A percentile compares a stretch with the other conserved stretches of the same genome.
Evolutionary conservation across 2,888 invertebrate genomes (phyloP).

Genomic region (Lithophane socia): DNA sequence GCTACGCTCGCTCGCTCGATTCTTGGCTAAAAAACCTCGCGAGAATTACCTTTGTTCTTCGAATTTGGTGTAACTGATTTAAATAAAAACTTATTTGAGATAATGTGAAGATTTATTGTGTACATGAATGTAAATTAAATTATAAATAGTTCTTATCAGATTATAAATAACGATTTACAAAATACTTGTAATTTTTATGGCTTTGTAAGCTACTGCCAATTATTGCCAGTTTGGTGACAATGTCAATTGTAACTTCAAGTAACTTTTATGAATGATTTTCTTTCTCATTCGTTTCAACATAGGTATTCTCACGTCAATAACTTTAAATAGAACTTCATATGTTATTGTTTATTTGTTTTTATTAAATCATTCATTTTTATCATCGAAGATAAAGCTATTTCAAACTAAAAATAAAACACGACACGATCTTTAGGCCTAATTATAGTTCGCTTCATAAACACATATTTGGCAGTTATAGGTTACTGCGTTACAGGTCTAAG

Average conservation of each 20-base stretch:
- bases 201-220: neutral
- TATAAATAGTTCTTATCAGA: slow-evolving; percentile 18
- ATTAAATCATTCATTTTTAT: neutral
- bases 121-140: slow-evolving; percentile 6
- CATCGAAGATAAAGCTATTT: neutral
- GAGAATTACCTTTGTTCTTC: slow-evolving; percentile 47
- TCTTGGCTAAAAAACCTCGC: slow-evolving; percentile 47
- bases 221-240: slow-evolving; percentile 19
- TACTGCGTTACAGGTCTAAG: slow-evolving; percentile 15
- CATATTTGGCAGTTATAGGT: slow-evolving; percentile 19
- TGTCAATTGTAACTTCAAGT: slow-evolving; percentile 17
- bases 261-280: slow-evolving; percentile 6
- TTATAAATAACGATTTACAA: slow-evolving; percentile 7
- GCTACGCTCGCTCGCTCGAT: slow-evolving; percentile 24
- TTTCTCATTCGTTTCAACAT: slow-evolving; percentile 8
- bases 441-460: neutral
- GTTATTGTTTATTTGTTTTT: slow-evolving; percentile 17
- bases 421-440: slow-evolving; percentile 44
- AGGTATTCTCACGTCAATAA: neutral
- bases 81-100: slow-evolving; percentile 28
- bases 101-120: neutral
- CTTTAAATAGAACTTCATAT: slow-evolving; percentile 14
- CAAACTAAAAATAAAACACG: slow-evolving; percentile 10
- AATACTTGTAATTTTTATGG: slow-evolving; percentile 30
- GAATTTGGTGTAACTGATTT: slow-evolving; percentile 36